Conservation (phyloP, 2,113 vertebrate species). For the Neofelis nebulosa region DNA sequence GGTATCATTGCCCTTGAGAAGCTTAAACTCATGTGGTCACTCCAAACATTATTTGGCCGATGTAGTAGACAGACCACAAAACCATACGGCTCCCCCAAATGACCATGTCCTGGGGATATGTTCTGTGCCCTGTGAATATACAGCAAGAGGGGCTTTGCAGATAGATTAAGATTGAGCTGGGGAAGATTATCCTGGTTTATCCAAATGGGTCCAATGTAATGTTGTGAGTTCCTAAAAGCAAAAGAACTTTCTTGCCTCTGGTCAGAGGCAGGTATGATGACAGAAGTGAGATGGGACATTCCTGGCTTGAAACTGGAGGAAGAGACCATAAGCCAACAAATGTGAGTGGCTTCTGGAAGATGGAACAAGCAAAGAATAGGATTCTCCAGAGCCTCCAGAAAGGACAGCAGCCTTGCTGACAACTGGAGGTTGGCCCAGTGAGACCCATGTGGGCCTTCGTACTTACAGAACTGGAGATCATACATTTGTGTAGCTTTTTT, state of each 20-base stretch:
- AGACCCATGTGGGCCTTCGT: background rate
- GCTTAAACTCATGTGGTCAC: background rate
- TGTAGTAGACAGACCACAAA: background rate
- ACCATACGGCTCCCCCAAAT: background rate
- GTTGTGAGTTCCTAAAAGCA: background rate
- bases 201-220: background rate
- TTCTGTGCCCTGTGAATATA: background rate
- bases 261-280: background rate
- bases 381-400: background rate
- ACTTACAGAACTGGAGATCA: background rate
- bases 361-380: background rate
- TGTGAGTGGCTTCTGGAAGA: background rate
- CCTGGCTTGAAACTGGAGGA: background rate
- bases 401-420: rapidly evolving
- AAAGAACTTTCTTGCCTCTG: background rate
- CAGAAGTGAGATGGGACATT: background rate
- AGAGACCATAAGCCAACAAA: background rate
- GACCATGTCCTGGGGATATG: background rate
- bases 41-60: background rate
- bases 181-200: background rate
- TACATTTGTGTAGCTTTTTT: background rate
- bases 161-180: background rate
- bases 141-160: background rate
- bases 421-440: background rate
- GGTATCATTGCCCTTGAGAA: background rate